These are phyloP conservation scores for Amphiprion ocellaris DNA, from an alignment of 2,113 vertebrate species.

Conservation along the genomic window DNA sequence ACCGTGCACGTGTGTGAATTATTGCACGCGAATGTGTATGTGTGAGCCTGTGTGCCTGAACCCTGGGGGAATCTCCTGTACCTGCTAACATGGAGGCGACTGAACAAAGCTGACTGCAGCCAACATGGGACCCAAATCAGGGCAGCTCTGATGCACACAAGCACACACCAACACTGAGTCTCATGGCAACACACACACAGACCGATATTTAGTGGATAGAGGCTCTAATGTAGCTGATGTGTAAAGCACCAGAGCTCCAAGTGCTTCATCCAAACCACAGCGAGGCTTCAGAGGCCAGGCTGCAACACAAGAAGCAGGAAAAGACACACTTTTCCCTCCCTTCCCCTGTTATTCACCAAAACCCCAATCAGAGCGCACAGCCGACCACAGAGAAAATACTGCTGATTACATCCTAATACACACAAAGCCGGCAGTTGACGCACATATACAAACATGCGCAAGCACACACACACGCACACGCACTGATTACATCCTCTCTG, in stretches of 20 bases:
- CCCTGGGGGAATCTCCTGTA: conserved; percentile 54
- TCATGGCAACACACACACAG: conserved; percentile 26
- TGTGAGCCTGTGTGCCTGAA: conserved; percentile 27
- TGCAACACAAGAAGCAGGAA: conserved; percentile 67
- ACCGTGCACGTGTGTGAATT: conserved; percentile 16
- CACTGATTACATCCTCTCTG: conserved; percentile 78
- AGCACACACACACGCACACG: conserved; percentile 27
- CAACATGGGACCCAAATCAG: conserved; percentile 34
- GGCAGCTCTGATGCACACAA: conserved; percentile 29
- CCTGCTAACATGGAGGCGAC: conserved; percentile 71
- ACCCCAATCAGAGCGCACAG: conserved; percentile 76
- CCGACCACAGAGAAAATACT: conserved; percentile 75
- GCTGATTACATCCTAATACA: conserved; percentile 82
- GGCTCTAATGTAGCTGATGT: conserved; percentile 55
- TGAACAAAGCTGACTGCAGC: conserved; percentile 68
- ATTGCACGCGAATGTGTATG: neutral
- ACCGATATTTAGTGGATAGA: conserved; percentile 28
- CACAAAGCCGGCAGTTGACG: conserved; percentile 69
- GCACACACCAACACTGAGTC: conserved; percentile 14
- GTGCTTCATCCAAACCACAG: conserved; percentile 61
- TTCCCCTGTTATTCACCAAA: conserved; percentile 68
- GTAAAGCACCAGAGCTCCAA: conserved; percentile 52
- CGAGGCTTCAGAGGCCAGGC: conserved; percentile 41
- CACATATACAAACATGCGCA: conserved; percentile 47
- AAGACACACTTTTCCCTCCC: conserved; percentile 56